A percentile compares a stretch with the other conserved stretches of the same genome.
These are phyloP conservation scores for Clitarchus hookeri DNA, from an alignment of 2,888 invertebrate genomes.

Conservation along the genomic window DNA sequence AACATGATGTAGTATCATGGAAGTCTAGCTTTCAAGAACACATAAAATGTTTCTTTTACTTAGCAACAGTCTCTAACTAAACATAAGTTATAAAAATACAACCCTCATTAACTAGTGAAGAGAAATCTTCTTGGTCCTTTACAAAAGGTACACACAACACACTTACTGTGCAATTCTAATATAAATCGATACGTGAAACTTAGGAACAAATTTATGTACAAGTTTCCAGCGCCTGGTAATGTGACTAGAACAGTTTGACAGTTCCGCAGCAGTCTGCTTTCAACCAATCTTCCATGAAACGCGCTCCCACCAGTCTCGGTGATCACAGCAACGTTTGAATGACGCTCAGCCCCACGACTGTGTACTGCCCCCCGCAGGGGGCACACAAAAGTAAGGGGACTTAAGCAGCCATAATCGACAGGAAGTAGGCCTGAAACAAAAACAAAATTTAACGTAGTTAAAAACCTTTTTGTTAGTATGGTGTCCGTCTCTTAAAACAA, in stretches of 20 bases:
- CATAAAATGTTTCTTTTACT: constrained; percentile 22
- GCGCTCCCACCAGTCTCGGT: not conserved
- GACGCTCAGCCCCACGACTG: not conserved
- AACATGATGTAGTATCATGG: not conserved
- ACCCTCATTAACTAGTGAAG: constrained; percentile 6
- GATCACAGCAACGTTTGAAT: not conserved
- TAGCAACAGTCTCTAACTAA: constrained; percentile 19
- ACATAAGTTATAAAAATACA: constrained; percentile 17
- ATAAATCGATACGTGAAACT: not conserved
- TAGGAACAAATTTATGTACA: not conserved
- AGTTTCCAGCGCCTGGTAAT: not conserved
- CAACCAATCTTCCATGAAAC: not conserved
- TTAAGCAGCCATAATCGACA: constrained; percentile 38
- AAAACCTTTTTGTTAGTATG: not conserved
- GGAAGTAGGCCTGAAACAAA: constrained; percentile 33
- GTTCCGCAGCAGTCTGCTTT: not conserved
- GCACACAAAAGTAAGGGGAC: constrained; percentile 26
- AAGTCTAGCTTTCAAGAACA: constrained; percentile 29
- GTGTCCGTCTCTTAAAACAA: not conserved
- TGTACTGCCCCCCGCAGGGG: constrained; percentile 29
- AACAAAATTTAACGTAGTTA: not conserved
- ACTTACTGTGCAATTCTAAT: not conserved
- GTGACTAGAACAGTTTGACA: not conserved
- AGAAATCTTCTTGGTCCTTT: constrained; percentile 4
- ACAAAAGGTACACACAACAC: constrained; percentile 8